phyloP scores from a whole-genome alignment of 2,888 invertebrate genomes.

The Cosmorhoe ocellata region DNA sequence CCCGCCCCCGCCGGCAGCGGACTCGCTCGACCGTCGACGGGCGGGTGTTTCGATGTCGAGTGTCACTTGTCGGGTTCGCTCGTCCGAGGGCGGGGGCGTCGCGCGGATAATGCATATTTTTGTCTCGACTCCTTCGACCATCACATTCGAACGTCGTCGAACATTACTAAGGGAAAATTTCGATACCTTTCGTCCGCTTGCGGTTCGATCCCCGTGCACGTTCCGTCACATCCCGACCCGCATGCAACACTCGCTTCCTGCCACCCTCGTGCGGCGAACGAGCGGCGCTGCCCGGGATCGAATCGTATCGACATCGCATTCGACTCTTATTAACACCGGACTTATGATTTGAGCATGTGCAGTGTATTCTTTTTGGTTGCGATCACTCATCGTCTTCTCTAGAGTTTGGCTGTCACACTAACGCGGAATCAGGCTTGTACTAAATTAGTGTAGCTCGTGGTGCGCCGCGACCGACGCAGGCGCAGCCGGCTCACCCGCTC shows the following conservation, averaged over 20 bases:
- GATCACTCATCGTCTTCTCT: conserved; percentile 27
- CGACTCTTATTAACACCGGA: conserved; percentile 56
- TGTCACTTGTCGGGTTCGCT: conserved; percentile 4
- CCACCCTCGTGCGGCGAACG: no score
- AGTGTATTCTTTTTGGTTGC: conserved; percentile 38
- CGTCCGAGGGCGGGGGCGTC: conserved; percentile 33
- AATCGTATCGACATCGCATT: conserved; percentile 40
- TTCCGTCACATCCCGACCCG: neutral
- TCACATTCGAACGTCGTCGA: conserved; percentile 40
- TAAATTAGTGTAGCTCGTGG: conserved; percentile 26
- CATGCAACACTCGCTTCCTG: no score
- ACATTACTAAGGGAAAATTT: conserved; percentile 81
- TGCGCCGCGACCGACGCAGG: conserved; percentile 5
- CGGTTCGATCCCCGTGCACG: conserved; percentile 50
- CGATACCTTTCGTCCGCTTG: conserved; percentile 63
- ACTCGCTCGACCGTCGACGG: conserved; percentile 13
- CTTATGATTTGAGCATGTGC: conserved; percentile 61
- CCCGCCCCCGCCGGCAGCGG: conserved; percentile 10
- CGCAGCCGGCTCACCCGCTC: neutral
- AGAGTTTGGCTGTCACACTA: conserved; percentile 4
- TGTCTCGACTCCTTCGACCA: conserved; percentile 49
- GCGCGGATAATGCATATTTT: conserved; percentile 75
- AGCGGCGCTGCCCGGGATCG: conserved; percentile 46
- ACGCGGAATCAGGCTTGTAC: conserved; percentile 39
- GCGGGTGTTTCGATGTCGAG: conserved; percentile 21